Conservation (phyloP, 2,113 vertebrate genomes). For the Emberiza fucata region DNA sequence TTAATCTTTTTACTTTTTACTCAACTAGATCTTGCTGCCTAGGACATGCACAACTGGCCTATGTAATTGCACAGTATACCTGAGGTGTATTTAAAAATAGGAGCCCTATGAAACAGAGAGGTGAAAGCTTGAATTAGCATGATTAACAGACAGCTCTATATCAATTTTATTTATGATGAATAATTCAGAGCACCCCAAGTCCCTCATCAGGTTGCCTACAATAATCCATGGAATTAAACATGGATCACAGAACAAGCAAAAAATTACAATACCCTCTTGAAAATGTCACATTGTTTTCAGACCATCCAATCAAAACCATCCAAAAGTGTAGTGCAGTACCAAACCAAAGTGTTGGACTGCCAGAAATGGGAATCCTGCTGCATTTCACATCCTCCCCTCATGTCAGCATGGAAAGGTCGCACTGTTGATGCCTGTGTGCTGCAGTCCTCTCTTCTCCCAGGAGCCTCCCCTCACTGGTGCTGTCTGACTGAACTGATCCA, state of each 20-base stretch:
- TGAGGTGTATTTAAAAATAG: conserved; percentile 2
- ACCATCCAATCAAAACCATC: background rate
- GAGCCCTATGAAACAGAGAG: background rate
- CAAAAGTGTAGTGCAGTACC: background rate
- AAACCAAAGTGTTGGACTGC: background rate
- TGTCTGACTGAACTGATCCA: background rate
- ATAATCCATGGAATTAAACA: background rate
- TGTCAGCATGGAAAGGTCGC: background rate
- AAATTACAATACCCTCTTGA: background rate
- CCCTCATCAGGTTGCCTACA: background rate
- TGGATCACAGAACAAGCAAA: background rate
- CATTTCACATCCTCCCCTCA: background rate
- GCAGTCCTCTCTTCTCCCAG: background rate
- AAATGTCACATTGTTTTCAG: background rate
- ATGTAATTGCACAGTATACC: background rate
- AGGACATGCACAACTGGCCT: background rate
- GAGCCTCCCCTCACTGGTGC: background rate
- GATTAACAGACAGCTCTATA: background rate
- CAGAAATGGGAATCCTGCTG: background rate
- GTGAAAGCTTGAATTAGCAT: background rate
- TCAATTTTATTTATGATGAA: background rate
- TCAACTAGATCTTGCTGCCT: background rate
- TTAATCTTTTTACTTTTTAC: background rate
- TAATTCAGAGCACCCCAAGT: background rate
- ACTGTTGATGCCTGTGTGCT: background rate